Conservation (phyloP, 2,888 invertebrate genomes). For the Nemotelus nigrinus region DNA sequence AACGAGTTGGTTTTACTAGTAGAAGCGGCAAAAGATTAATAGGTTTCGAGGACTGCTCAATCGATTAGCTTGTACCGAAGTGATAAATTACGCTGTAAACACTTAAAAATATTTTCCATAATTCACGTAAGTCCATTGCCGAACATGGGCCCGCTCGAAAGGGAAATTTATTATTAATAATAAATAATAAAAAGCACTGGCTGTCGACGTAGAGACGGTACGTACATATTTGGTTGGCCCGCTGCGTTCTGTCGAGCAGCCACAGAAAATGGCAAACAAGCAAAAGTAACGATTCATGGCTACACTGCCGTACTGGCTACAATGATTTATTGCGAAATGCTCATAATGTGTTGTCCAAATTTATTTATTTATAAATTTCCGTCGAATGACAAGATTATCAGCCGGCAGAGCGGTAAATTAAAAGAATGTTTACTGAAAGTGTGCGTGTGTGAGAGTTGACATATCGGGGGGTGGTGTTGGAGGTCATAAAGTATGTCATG, state of each 20-base stretch:
- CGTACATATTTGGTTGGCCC: background rate
- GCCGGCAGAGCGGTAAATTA: background rate
- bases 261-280: background rate
- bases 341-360: constrained; percentile 37
- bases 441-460: no score
- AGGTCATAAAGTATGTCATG: no score
- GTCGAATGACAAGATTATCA: constrained; percentile 32
- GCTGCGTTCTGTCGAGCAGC: background rate
- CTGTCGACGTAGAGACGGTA: no score
- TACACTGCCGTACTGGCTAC: background rate
- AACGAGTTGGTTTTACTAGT: background rate
- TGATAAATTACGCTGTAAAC: constrained; percentile 44
- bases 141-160: constrained; percentile 16
- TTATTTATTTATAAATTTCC: constrained; percentile 38
- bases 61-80: constrained; percentile 36
- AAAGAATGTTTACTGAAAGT: no score
- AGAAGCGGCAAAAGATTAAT: constrained; percentile 34
- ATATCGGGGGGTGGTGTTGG: no score
- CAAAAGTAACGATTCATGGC: background rate
- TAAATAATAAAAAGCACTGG: background rate
- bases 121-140: constrained; percentile 33
- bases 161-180: constrained; percentile 39
- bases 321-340: constrained; percentile 31
- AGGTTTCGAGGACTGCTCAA: constrained; percentile 27
- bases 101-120: constrained; percentile 43